Percentiles rank a stretch among this genome's conserved stretches.
phyloP scores from a whole-genome alignment of 2,888 invertebrate species.

The Cryptocephalus moraei region DNA sequence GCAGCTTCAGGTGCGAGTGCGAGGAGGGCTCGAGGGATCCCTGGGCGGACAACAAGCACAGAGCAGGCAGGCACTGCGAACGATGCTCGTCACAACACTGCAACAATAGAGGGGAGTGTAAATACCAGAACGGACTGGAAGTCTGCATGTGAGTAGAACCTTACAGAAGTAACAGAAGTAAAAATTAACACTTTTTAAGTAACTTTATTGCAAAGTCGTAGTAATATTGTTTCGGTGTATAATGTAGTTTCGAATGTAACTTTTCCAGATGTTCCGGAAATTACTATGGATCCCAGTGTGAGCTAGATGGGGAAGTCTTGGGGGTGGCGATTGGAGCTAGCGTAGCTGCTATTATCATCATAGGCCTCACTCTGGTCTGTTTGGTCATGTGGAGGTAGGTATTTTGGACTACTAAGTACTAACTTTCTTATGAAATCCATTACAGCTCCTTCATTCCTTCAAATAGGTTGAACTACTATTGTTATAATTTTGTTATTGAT shows the following conservation, averaged over 20 bases:
- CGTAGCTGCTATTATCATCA: constrained; percentile 79
- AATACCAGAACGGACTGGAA: constrained; percentile 62
- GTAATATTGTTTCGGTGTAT: too few relatives aligned
- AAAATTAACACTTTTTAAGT: too few relatives aligned
- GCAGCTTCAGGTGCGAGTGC: constrained; percentile 70
- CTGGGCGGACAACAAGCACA: constrained; percentile 52
- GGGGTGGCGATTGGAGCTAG: constrained; percentile 87
- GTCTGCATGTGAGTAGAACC: constrained; percentile 58
- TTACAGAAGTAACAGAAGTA: background rate
- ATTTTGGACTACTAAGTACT: background rate
- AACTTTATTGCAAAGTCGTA: background rate
- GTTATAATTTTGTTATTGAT: too few relatives aligned
- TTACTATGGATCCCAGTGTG: constrained; percentile 81
- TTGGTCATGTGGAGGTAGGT: constrained; percentile 82
- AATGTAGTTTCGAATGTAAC: background rate
- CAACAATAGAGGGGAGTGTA: constrained; percentile 77
- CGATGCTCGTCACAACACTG: constrained; percentile 70
- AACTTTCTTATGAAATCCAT: background rate
- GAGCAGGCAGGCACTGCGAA: constrained; percentile 66
- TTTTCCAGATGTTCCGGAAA: constrained; percentile 64
- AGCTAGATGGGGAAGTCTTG: constrained; percentile 84
- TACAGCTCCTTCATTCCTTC: background rate
- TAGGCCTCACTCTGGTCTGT: constrained; percentile 75
- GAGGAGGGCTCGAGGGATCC: constrained; percentile 67
- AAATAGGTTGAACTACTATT: too few relatives aligned